Evolutionary conservation across 2,888 invertebrate species (phyloP).

Genomic region (Eupithecia abbreviata): DNA sequence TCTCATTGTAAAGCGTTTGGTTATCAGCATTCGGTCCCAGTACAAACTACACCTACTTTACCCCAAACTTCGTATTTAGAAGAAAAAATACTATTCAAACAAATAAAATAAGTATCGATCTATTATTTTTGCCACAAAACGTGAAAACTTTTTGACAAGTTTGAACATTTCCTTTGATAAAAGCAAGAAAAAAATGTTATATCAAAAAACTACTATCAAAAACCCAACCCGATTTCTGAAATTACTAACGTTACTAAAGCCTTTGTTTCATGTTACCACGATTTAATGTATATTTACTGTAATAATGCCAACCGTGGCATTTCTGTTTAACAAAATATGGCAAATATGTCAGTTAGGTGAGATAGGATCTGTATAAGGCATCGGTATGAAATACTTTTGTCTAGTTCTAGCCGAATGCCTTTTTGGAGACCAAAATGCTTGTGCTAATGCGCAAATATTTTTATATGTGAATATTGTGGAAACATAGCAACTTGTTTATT

Average conservation of each 20-base stretch:
- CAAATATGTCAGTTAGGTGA: constrained; percentile 41
- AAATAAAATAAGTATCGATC: background rate
- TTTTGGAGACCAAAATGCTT: constrained; percentile 26
- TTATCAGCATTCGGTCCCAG: background rate
- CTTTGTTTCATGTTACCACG: background rate
- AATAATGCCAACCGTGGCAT: constrained; percentile 1
- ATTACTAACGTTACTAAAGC: background rate
- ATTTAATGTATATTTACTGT: constrained; percentile 3
- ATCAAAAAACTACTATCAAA: no score
- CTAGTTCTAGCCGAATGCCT: constrained; percentile 24
- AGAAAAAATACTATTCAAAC: background rate
- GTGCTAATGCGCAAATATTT: constrained; percentile 26
- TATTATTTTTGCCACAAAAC: background rate
- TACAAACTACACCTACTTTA: background rate
- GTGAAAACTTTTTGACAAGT: background rate
- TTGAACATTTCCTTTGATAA: background rate
- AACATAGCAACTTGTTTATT: background rate
- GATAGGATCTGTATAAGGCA: constrained; percentile 38
- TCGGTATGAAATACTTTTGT: constrained; percentile 40
- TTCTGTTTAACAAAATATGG: constrained; percentile 35
- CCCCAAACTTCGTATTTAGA: background rate
- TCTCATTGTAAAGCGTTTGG: no score
- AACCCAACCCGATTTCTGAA: background rate
- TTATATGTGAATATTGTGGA: background rate
- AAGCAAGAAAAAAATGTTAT: no score